These are phyloP conservation scores for Pimpla rufipes DNA, from an alignment of 2,888 invertebrate genomes.

Conservation along the genomic window DNA sequence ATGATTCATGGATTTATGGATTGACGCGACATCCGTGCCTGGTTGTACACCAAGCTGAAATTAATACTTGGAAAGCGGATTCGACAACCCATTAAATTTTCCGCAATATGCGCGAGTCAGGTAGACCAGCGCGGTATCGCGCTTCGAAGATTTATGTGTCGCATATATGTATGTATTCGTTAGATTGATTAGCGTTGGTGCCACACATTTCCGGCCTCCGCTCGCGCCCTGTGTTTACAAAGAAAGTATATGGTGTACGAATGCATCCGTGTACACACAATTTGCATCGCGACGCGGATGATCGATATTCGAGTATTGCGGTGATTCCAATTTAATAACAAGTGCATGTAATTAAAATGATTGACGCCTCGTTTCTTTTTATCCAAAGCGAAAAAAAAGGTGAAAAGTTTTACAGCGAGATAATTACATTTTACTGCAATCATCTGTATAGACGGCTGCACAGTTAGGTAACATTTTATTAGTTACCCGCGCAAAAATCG, in stretches of 20 bases:
- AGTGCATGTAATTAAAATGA: neutral
- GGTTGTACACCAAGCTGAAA: constrained; percentile 5
- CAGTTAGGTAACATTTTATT: too few relatives aligned
- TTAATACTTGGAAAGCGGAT: constrained; percentile 42
- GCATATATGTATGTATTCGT: constrained; percentile 14
- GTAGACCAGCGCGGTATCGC: neutral
- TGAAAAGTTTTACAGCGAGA: too few relatives aligned
- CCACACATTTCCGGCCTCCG: constrained; percentile 4
- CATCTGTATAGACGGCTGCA: too few relatives aligned
- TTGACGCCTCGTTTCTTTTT: neutral
- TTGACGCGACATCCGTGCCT: constrained; percentile 18
- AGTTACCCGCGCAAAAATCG: too few relatives aligned
- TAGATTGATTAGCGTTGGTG: constrained; percentile 19
- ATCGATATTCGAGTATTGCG: constrained; percentile 17
- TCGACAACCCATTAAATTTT: constrained; percentile 40
- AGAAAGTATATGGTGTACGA: neutral
- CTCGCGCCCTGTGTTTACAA: neutral
- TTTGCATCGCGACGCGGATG: neutral
- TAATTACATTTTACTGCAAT: too few relatives aligned
- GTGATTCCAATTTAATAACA: neutral
- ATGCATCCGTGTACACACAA: neutral
- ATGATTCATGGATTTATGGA: constrained; percentile 12
- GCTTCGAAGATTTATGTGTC: constrained; percentile 23
- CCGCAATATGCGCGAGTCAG: constrained; percentile 35
- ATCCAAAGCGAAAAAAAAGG: too few relatives aligned